Evolutionary conservation across 2,113 vertebrate species (phyloP), one percentile per base, ranked within the genome.

Genomic region (Nyctibius bracteatus): DNA sequence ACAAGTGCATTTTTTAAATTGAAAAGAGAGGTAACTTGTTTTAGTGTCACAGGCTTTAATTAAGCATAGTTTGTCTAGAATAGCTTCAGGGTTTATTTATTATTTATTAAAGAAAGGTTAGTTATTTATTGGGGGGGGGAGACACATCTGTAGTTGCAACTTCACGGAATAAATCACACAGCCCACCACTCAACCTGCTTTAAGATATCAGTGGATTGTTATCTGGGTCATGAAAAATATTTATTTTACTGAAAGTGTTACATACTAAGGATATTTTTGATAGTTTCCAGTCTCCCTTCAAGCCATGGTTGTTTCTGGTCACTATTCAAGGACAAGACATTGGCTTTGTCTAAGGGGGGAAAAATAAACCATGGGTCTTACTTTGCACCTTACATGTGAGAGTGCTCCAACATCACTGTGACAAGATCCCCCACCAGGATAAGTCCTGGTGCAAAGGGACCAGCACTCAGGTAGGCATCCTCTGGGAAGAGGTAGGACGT

Each of bases 101-200:
- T 96, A 95, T 95, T 96, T 95, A 94, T 95, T 95, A 90, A 83
- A 96, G 90, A 85, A 94, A 89, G 81, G 86, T 88, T 91, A 82
- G 92, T 88, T 93, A 96, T 83, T 94, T 96, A 84, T 2, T 67
- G 58, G 63, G 79, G 28, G 43, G 55, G 82, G 30, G 27, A 49
- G n/a, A 52, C 28, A 57, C 81, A 84, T 71, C 72, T 84, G 77
- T 51, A 94, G 80, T 41, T 94, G 43, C 68, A 94, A 63, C 70
- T 84, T 66, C 52, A 74, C 0, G 1, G 80, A 71, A 81, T 52
- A 61, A 95, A 68, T 77, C 80, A 68, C 72, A 59, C 20, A 59
- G 66, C 57, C 47, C 79, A 92, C 95, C 81, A 21, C 52, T 96
- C 84, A 82, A 75, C 31, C 49, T 72, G 80, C 83, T 94, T 68